A percentile compares a stretch with the other conserved stretches of the same genome.
phyloP scores from a whole-genome alignment of 2,888 invertebrate species.

The Meloe dianella region DNA sequence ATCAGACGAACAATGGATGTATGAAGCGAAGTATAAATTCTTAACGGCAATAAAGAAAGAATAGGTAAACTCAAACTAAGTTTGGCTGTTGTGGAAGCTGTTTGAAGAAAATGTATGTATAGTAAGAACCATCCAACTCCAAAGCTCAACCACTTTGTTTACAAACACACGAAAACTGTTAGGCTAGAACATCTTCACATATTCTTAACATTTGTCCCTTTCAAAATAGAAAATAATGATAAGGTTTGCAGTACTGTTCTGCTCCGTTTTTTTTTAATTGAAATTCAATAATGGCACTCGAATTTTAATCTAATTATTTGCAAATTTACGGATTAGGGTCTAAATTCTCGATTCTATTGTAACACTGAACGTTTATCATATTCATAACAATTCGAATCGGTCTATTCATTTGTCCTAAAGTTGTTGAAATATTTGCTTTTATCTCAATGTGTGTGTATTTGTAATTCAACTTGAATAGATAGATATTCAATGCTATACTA shows the following conservation, averaged over 20 bases:
- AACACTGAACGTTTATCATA: conserved; percentile 10
- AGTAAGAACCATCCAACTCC: conserved; percentile 22
- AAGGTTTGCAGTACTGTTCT: too few species aligned
- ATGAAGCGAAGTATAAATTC: conserved; percentile 20
- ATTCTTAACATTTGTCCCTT: too few species aligned
- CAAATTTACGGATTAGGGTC: too few species aligned
- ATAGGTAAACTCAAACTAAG: conserved; percentile 23
- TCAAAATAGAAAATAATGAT: too few species aligned
- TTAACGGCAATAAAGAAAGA: conserved; percentile 21
- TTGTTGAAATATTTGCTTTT: conserved; percentile 15
- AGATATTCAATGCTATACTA: conserved; percentile 36
- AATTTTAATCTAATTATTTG: too few species aligned
- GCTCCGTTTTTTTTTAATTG: too few species aligned
- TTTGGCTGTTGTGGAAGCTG: conserved; percentile 19
- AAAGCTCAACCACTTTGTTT: conserved; percentile 31
- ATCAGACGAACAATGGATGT: conserved; percentile 24
- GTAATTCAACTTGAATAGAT: conserved; percentile 30
- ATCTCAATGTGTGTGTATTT: conserved; percentile 5
- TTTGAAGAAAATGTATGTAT: conserved; percentile 22
- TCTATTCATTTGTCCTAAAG: too few species aligned
- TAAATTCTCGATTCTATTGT: not conserved
- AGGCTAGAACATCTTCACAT: too few species aligned
- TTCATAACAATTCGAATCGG: conserved; percentile 19
- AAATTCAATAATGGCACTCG: too few species aligned
- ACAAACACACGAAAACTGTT: conserved; percentile 24